Base-by-base conservation (phyloP, 2,888 invertebrate genomes). In the Pristionchus maxplancki region DNA sequence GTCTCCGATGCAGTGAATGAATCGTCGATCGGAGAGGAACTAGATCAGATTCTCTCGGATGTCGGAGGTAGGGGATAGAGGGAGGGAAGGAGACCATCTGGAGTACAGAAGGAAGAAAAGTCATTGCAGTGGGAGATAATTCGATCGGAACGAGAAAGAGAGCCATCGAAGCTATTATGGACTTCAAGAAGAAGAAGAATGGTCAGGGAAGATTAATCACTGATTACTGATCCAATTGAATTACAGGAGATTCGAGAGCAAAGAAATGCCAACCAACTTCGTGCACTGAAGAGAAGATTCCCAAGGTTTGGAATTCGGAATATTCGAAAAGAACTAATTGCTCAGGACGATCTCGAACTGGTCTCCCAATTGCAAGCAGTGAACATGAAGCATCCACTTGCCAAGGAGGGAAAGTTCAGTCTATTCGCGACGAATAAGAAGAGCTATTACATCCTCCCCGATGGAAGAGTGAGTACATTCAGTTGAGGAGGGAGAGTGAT, bases 371-470 rank as follows among this genome's bases (percentile, higher is more conserved):
- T 87, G 31, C 67, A 40, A 20, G 81, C 53, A 28, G 88, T 88
- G 15, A 88, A 88, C 44, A 48, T 37, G 58, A 78, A 81, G 28
- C 78, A 81, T 81, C 88, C 88, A 28, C 48, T 62, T n/a, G 31
- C 40, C 15, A 81, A 58, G 58, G 88, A 88, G 9, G 58, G 67
- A 6, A 81, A 64, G 24, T 67, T 88, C 50, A 48, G 44, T 44
- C 64, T 88, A 31, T 88, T 88, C 82, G 67, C 88, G 24, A 88
- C 82, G 44, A 83, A 82, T 67, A 81, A 88, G 88, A 74, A 88
- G 88, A 88, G 82, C 31, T 88, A 82, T 24, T 81, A 50, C 67
- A 83, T 88, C 6, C 83, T 88, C 3, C 88, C 88, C 17, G 78
- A 88, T 62, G 88, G 88, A 64, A 62, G 62, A n/a, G 82, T 88